Base-by-base conservation (phyloP, 2,113 vertebrate genomes). In the Peromyscus leucopus region DNA sequence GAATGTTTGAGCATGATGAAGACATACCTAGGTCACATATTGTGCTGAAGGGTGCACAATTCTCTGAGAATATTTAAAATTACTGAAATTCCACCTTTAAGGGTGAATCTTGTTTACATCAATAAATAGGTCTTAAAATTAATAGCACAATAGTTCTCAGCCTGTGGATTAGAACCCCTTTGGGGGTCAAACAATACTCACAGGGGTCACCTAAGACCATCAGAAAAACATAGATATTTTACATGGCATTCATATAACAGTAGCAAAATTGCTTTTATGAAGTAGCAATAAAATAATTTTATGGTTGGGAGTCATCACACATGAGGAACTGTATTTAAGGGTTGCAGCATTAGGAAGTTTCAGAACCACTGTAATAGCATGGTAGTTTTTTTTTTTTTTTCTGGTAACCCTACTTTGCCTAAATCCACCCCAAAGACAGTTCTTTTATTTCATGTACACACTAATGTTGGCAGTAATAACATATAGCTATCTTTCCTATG, bases 21-120 rank as follows among this genome's bases (percentile, higher is more conserved):
- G 31, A 65, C 36, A n/a, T 33, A 46, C 9, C 78, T 11, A 79
- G 5, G 36, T n/a, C 7, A 63, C 12, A 59, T 26, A 65, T 26
- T 33, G 10, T 33, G 10, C 12, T 55, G 28, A n/a, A 39, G 5
- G 22, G 8, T 57, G 5, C 0, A 31, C 0, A 71, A 48, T 36
- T 76, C 17, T 75, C 2, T 39, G 28, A 65, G 55, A 87, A 69
- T 7, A 59, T 6, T 48, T 55, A 22, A 86, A 57, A 11, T 2
- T 55, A 86, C 2, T 79, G 36, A 36, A 36, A 31, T 65, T 10
- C 51, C 16, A 89, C 36, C 2, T 12, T 26, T 67, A 82, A 74
- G 2, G 31, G 21, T 31, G 0, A 93, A 46, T 36, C 61, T 4
- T 22, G 26, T 26, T 63, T 63, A 80, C 5, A 6, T 9, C 28